Base-by-base conservation (phyloP, 2,113 vertebrate species). In the Marmota monax region DNA sequence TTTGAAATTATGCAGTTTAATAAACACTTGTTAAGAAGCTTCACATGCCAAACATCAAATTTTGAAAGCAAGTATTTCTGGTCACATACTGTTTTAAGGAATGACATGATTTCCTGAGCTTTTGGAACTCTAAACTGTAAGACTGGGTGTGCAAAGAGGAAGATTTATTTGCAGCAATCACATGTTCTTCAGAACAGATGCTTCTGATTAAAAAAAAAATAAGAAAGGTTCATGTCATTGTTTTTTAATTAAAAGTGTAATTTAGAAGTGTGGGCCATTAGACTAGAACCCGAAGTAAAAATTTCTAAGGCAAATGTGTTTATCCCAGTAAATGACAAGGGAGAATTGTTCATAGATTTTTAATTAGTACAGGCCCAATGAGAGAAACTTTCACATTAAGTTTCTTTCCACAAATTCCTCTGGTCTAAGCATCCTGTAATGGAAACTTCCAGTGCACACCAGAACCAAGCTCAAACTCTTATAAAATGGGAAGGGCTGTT, bases 1-100 rank as follows among this genome's bases (percentile, higher is more conserved):
- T 98, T 98, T 98, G 96, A 98, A 98, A 98, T 98, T 97, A 96
- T 98, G 97, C 97, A 96, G 96, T 98, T 98, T 98, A 98, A 98
- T 98, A 98, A 98, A 96, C 84, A 97, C 94, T 97, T 97, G 94
- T 95, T 98, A 97, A 88, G 96, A 97, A 96, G 42, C 70, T 96
- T 95, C 84, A 88, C 92, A 96, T 48, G 84, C 76, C 86, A 96
- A 94, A 96, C 78, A 77, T 93, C 1, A 14, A 94, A 92, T 92
- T 97, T 97, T 97, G 94, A 94, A 91, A 96, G 53, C 53, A 95
- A 95, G n/a, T 89, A 56, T 96, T 98, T 97, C 65, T 92, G 42
- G 61, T 95, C 73, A 88, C 67, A 0, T 91, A 51, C 18, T 34
- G 34, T 78, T 96, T 84, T 93, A 56, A 85, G 34, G 45, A 96